Evolutionary conservation across 2,797 vertebrate genomes (phyloP).

Genomic region (Miichthys miiuy): DNA sequence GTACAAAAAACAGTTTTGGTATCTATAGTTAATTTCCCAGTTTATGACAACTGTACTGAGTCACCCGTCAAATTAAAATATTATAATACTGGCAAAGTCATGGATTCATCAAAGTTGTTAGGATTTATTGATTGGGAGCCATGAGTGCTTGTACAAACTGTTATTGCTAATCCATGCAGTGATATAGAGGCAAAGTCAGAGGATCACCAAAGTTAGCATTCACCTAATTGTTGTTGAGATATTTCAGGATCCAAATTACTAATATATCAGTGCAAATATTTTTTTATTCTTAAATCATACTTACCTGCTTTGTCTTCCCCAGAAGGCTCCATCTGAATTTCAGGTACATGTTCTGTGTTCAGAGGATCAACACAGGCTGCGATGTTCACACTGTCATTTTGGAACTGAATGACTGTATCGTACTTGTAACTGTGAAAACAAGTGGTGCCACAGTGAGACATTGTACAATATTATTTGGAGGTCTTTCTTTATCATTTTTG

Average conservation of each 20-base stretch:
- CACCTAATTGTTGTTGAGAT: not conserved
- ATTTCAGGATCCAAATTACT: not conserved
- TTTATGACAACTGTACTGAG: no score
- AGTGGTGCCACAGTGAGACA: not conserved
- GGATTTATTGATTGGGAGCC: not conserved
- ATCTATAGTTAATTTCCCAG: no score
- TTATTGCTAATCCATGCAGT: not conserved
- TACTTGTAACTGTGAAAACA: conserved; percentile 79
- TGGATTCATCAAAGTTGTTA: no score
- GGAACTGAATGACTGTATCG: conserved; percentile 73
- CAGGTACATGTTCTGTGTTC: conserved; percentile 27
- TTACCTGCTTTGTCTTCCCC: conserved; percentile 56
- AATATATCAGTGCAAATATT: not conserved
- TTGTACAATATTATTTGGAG: not conserved
- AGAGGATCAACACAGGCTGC: conserved; percentile 70
- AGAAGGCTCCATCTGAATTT: conserved; percentile 37
- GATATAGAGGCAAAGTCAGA: not conserved
- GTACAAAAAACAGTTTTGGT: no score
- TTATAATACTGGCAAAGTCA: not conserved
- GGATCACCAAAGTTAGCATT: not conserved
- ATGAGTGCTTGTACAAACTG: not conserved
- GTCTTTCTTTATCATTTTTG: accelerated
- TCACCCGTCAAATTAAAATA: no score
- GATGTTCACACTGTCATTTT: conserved; percentile 72
- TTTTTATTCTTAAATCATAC: not conserved